Evolutionary conservation across 2,113 vertebrate genomes (phyloP).

Genomic region (Capreolus pygargus): DNA sequence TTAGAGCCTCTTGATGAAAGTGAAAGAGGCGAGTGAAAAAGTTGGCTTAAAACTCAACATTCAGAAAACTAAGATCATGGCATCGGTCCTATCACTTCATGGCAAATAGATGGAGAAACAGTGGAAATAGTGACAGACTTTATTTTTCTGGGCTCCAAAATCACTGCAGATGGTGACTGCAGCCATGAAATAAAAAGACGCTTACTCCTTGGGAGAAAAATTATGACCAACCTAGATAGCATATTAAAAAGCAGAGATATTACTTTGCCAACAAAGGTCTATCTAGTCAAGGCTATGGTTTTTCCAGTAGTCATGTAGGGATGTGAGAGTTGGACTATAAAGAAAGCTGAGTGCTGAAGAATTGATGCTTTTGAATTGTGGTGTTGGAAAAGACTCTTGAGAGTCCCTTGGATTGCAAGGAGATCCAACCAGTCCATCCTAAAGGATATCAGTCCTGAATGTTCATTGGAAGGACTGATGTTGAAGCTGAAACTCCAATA

Average conservation of each 20-base stretch:
- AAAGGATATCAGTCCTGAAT: not conserved
- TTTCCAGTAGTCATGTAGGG: not conserved
- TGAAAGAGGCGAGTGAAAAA: not conserved
- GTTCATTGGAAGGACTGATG: not conserved
- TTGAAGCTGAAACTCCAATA: not conserved
- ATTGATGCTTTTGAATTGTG: not conserved
- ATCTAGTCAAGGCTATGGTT: not conserved
- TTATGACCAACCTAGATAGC: not conserved
- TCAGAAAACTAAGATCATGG: not conserved
- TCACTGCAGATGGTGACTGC: not conserved
- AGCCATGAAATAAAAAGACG: not conserved
- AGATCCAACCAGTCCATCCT: not conserved
- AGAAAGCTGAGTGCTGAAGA: not conserved
- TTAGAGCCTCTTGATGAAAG: not conserved
- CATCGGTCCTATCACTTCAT: not conserved
- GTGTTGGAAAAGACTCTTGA: not conserved
- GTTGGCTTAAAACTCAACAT: not conserved
- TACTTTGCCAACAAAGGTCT: not conserved
- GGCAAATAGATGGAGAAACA: not conserved
- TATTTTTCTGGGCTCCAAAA: fast-evolving
- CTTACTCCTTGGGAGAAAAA: not conserved
- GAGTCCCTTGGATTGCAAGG: not conserved
- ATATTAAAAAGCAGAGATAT: not conserved
- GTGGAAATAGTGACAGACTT: not conserved
- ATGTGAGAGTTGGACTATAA: not conserved